phyloP scores from a whole-genome alignment of 1,140 invertebrate genomes.

The Microvelia longipes region DNA sequence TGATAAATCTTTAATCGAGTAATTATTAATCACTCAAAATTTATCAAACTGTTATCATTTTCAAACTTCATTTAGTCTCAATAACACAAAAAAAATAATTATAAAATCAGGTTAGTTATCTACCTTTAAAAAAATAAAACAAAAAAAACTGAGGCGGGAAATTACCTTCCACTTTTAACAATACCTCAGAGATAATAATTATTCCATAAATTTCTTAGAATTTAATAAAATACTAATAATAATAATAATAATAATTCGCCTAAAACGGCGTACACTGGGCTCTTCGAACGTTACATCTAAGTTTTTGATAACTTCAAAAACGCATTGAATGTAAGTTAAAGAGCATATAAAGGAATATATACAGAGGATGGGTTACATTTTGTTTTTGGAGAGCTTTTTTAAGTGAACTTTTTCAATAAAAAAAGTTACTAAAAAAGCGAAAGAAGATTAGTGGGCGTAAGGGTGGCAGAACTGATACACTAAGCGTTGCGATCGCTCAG shows the following conservation, averaged over 20 bases:
- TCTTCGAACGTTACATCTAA: slow-evolving; percentile 5
- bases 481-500: slow-evolving; percentile 88
- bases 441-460: slow-evolving; percentile 54
- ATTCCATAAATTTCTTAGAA: no score
- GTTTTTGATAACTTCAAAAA: slow-evolving; percentile 4
- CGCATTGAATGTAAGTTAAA: slow-evolving; percentile 1
- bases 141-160: slow-evolving; percentile 29
- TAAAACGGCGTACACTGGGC: slow-evolving; percentile 20
- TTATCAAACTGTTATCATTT: no score
- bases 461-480: slow-evolving; percentile 98
- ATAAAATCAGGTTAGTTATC: no score
- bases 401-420: not conserved
- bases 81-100: no score
- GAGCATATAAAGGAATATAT: slow-evolving; percentile 8
- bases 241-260: slow-evolving; percentile 15
- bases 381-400: no score
- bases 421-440: slow-evolving; percentile 1
- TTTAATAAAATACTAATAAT: slow-evolving; percentile 12
- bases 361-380: slow-evolving; percentile 1
- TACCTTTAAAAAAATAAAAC: no score
- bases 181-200: no score
- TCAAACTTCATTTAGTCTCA: no score
- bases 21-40: no score
- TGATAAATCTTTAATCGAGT: no score
- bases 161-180: slow-evolving; percentile 34